Conservation (phyloP, 1,140 invertebrate species). For the Drosophila sproati region DNA sequence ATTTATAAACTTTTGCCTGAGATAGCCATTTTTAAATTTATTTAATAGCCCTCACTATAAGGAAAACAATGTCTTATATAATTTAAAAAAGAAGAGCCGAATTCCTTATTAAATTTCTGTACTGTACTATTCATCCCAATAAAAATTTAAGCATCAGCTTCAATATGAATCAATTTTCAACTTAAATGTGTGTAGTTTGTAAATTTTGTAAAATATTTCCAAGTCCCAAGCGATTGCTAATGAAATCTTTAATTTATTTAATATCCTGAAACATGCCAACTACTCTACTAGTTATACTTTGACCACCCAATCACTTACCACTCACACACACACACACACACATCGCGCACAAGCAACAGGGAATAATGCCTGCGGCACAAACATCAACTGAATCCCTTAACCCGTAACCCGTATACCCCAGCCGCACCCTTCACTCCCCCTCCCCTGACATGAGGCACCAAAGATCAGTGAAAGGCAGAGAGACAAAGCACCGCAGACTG, state of each 20-base stretch:
- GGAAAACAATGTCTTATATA: too few relatives aligned
- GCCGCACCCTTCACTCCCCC: neutral
- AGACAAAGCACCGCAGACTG: conserved; percentile 33
- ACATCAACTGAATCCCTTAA: neutral
- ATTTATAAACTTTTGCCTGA: too few relatives aligned
- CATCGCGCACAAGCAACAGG: conserved; percentile 5
- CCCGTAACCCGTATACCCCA: too few relatives aligned
- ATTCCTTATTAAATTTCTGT: too few relatives aligned
- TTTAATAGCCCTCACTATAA: neutral
- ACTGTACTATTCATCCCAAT: too few relatives aligned
- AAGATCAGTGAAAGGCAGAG: conserved; percentile 30
- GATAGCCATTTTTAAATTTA: too few relatives aligned
- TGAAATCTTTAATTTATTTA: conserved; percentile 1
- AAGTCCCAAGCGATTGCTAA: neutral
- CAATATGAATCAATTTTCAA: too few relatives aligned
- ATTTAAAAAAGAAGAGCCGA: too few relatives aligned
- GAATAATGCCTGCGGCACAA: conserved; percentile 2
- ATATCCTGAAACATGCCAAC: neutral
- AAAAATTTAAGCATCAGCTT: too few relatives aligned
- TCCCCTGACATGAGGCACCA: neutral
- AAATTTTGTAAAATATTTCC: too few relatives aligned
- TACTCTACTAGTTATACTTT: conserved; percentile 7
- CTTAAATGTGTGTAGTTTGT: too few relatives aligned
- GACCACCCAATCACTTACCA: conserved; percentile 21
- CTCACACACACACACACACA: conserved; percentile 2